Percentiles rank a stretch among this genome's conserved stretches.
phyloP scores from a whole-genome alignment of 2,113 vertebrate genomes.

The Hystrix cristata region DNA sequence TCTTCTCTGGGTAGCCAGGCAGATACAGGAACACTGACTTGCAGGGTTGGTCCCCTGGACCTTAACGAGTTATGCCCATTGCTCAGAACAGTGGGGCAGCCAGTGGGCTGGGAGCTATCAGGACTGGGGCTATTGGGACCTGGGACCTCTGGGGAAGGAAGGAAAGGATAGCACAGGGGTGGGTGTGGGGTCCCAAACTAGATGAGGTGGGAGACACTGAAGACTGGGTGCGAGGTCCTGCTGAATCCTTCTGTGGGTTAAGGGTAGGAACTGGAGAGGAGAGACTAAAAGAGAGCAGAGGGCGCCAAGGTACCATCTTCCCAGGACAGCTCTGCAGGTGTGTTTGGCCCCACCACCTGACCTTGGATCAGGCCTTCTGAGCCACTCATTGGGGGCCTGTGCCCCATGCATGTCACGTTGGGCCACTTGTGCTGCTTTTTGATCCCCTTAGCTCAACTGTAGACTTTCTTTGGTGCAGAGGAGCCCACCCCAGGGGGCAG shows the following conservation, averaged over 20 bases:
- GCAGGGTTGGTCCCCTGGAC: not conserved
- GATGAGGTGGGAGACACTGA: too few species aligned
- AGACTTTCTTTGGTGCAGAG: not conserved
- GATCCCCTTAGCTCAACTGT: not conserved
- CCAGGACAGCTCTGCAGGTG: not conserved
- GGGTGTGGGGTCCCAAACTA: not conserved
- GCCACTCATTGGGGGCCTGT: not conserved
- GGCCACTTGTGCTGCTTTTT: not conserved
- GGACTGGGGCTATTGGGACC: not conserved
- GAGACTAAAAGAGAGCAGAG: not conserved
- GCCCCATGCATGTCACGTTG: not conserved
- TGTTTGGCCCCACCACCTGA: too few species aligned
- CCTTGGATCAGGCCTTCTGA: not conserved
- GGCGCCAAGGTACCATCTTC: not conserved
- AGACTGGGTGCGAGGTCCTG: too few species aligned
- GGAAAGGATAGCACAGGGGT: not conserved
- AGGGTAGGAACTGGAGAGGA: not conserved
- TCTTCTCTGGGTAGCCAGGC: not conserved
- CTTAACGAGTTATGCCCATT: not conserved
- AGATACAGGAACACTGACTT: not conserved
- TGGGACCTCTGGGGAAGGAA: not conserved
- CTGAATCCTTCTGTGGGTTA: too few species aligned
- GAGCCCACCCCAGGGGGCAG: not conserved
- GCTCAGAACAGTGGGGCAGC: not conserved
- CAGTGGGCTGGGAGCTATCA: too few species aligned